Evolutionary conservation across 2,113 vertebrate genomes (phyloP).

Genomic region (Eulacestoma nigropectus): DNA sequence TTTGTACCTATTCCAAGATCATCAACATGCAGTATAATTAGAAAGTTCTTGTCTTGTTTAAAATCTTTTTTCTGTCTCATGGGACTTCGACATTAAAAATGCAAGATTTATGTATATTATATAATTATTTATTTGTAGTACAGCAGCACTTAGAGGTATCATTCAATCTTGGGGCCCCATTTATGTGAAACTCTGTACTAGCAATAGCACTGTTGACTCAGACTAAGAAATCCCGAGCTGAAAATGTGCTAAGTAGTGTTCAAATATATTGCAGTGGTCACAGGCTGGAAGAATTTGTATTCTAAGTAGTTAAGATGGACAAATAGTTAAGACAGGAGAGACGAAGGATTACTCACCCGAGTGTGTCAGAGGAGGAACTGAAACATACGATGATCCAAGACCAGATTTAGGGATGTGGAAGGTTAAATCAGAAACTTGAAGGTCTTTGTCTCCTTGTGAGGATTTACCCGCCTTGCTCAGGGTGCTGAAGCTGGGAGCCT

Average conservation of each 20-base stretch:
- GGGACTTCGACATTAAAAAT: conserved; percentile 50
- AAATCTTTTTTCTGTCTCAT: conserved; percentile 60
- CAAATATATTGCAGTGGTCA: neutral
- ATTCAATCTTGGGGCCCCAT: conserved; percentile 22
- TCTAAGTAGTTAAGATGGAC: neutral
- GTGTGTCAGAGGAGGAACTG: neutral
- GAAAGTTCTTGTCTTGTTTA: conserved; percentile 63
- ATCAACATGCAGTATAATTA: conserved; percentile 66
- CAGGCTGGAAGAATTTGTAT: neutral
- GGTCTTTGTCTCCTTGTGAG: neutral
- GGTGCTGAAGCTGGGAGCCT: neutral
- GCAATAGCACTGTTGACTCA: neutral
- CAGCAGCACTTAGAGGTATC: conserved; percentile 47
- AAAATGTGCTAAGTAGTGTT: neutral
- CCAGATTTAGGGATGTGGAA: neutral
- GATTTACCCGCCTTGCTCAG: neutral
- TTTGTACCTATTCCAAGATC: conserved; percentile 67
- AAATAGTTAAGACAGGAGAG: neutral
- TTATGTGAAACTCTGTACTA: conserved; percentile 18
- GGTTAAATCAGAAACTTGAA: neutral
- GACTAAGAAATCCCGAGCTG: conserved; percentile 10
- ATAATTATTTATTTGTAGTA: conserved; percentile 62
- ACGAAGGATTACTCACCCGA: neutral
- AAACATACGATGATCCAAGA: rapidly evolving
- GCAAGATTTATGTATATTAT: conserved; percentile 59